These are phyloP conservation scores for Hemicrepidius hirtus DNA, from an alignment of 2,888 invertebrate species.

Conservation along the genomic window DNA sequence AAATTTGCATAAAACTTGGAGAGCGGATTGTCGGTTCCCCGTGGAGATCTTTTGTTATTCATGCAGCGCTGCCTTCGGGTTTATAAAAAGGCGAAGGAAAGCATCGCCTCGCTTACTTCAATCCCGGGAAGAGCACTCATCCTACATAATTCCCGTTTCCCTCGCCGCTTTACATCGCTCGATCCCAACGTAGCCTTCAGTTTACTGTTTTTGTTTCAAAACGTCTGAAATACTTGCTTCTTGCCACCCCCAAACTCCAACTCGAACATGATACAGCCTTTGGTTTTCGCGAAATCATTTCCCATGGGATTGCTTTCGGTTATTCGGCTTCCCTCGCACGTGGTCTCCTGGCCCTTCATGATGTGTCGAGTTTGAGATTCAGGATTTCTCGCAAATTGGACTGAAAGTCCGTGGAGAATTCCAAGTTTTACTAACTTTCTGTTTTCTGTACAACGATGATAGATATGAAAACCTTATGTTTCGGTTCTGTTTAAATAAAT, in stretches of 20 bases:
- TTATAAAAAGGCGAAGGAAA: slow-evolving; percentile 64
- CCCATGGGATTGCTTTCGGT: slow-evolving; percentile 44
- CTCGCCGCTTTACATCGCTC: slow-evolving; percentile 51
- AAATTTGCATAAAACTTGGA: slow-evolving; percentile 65
- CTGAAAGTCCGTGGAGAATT: slow-evolving; percentile 33
- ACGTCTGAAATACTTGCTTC: slow-evolving; percentile 44
- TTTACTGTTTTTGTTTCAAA: slow-evolving; percentile 53
- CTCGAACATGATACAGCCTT: slow-evolving; percentile 45
- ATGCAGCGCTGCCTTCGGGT: slow-evolving; percentile 65
- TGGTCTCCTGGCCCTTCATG: slow-evolving; percentile 37
- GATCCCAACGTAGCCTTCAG: slow-evolving; percentile 50
- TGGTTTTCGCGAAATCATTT: slow-evolving; percentile 48
- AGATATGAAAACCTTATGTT: neutral
- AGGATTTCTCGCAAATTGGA: slow-evolving; percentile 41
- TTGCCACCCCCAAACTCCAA: slow-evolving; percentile 38
- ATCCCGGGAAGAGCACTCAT: slow-evolving; percentile 55
- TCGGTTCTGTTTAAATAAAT: neutral
- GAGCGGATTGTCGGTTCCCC: slow-evolving; percentile 62
- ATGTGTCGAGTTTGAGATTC: slow-evolving; percentile 47
- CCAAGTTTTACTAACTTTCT: slow-evolving; percentile 30
- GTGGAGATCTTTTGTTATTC: slow-evolving; percentile 68
- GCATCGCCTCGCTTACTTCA: slow-evolving; percentile 56
- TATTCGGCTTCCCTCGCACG: slow-evolving; percentile 45
- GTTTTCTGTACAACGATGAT: slow-evolving; percentile 8
- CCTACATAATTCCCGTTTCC: slow-evolving; percentile 53